Evolutionary conservation across 2,888 invertebrate genomes (phyloP), one percentile per base, ranked within the genome.

Genomic region (Rhodophaea formosa): DNA sequence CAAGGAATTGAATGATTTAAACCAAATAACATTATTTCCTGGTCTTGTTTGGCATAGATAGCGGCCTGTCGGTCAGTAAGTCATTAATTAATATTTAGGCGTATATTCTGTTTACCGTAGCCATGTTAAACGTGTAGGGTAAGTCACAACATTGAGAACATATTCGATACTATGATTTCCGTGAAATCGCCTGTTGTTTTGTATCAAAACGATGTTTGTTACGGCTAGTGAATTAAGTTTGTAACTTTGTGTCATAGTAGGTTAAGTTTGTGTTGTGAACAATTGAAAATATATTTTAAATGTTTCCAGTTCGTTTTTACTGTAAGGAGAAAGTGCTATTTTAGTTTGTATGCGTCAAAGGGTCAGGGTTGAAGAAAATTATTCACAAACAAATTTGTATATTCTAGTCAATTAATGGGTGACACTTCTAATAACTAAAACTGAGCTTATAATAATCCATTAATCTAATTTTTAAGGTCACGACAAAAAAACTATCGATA

Each of bases 131-230:
- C 39, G 32, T 49, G 32, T 29, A 46, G 46, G 7, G 17, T 35
- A 51, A 51, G 39, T 35, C 16, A 17, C 7, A 49, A 49, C 17
- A 39, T 5, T 12, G 17, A 51, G 51, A 35, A 2, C 2, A 15
- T 8, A 23, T 45, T 17, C 29, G 46, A 32, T 16, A 15, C 12
- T 14, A 32, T 72, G 82, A 84, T 87, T 87, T 88, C 87, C 74
- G 64, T 79, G 88, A 86, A 87, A 86, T 87, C 79, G 61, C 64
- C 62, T 12, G 64, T 74, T 83, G 87, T 88, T 88, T 87, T 88
- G 87, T 70, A 86, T 88, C 86, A 88, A 87, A 87, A 87, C 87
- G 70, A 17, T 17, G 12, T 71, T n/a, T 15, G 45, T 30, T 16
- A 55, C 32, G 72, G 75, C 77, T 80, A 67, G 81, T 81, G 79